Evolutionary conservation across 2,113 vertebrate genomes (phyloP).

Genomic region (Bubo scandiacus): DNA sequence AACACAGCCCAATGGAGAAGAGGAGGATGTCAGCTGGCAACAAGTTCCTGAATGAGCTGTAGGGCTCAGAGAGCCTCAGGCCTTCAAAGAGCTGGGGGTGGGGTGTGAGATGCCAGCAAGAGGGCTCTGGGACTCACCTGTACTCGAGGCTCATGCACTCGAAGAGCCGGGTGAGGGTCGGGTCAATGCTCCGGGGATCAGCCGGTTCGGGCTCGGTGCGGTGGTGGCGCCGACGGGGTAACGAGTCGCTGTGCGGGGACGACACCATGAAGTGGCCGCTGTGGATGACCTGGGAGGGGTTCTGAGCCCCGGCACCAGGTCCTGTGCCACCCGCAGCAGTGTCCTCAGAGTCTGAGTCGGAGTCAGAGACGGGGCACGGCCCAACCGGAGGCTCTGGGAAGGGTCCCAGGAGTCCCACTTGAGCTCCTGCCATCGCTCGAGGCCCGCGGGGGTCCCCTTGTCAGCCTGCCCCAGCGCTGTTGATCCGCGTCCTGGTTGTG

Average conservation of each 20-base stretch:
- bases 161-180: slow-evolving; percentile 91
- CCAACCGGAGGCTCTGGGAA: slow-evolving; percentile 30
- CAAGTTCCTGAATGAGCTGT: neutral
- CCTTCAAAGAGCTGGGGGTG: neutral
- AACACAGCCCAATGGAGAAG: neutral
- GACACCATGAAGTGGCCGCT: slow-evolving; percentile 99
- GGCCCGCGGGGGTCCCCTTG: neutral
- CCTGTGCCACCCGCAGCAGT: neutral
- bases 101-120: fast-evolving
- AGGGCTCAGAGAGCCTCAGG: neutral
- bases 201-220: slow-evolving; percentile 61
- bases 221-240: slow-evolving; percentile 74
- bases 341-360: slow-evolving; percentile 78
- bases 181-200: slow-evolving; percentile 90
- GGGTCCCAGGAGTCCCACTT: slow-evolving; percentile 1
- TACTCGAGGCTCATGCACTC: slow-evolving; percentile 99
- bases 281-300: slow-evolving; percentile 89
- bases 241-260: slow-evolving; percentile 88
- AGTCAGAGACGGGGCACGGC: slow-evolving; percentile 78
- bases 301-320: neutral
- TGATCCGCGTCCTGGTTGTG: neutral
- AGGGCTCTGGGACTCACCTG: slow-evolving; percentile 80
- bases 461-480: neutral
- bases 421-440: neutral
- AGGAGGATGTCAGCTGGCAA: neutral